phyloP scores from a whole-genome alignment of 2,888 invertebrate genomes.

The Andrena bicolor region DNA sequence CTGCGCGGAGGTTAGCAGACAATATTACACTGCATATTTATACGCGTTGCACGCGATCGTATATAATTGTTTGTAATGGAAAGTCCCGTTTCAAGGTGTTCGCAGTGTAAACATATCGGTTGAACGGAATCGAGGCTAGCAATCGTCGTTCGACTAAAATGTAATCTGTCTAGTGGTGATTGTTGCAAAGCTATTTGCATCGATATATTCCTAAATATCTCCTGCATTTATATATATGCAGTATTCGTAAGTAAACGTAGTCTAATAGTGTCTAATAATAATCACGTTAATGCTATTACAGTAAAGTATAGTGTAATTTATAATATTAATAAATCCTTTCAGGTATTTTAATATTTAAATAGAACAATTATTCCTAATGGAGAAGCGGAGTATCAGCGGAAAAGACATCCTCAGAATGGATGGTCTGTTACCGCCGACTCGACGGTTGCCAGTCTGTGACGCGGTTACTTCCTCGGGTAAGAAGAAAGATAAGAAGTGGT shows the following conservation, averaged over 20 bases:
- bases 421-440: constrained; percentile 73
- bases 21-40: constrained; percentile 40
- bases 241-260: constrained; percentile 30
- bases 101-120: constrained; percentile 34
- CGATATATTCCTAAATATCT: constrained; percentile 25
- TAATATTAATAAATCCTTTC: constrained; percentile 6
- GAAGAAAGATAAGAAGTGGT: constrained; percentile 91
- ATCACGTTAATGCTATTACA: not conserved
- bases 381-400: constrained; percentile 75
- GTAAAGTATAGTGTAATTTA: not conserved
- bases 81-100: constrained; percentile 47
- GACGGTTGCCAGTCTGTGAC: constrained; percentile 64
- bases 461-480: constrained; percentile 80
- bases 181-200: constrained; percentile 14
- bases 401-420: constrained; percentile 71
- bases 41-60: constrained; percentile 34
- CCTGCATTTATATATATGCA: constrained; percentile 29
- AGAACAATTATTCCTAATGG: constrained; percentile 66
- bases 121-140: not conserved
- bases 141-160: constrained; percentile 19
- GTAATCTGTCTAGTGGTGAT: constrained; percentile 2
- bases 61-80: constrained; percentile 47
- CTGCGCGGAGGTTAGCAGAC: constrained; percentile 55
- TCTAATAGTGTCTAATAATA: not conserved
- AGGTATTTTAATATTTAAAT: constrained; percentile 43